These are phyloP conservation scores for Ptilorrhoa leucosticta DNA, from an alignment of 2,113 vertebrate species.

Conservation along the genomic window DNA sequence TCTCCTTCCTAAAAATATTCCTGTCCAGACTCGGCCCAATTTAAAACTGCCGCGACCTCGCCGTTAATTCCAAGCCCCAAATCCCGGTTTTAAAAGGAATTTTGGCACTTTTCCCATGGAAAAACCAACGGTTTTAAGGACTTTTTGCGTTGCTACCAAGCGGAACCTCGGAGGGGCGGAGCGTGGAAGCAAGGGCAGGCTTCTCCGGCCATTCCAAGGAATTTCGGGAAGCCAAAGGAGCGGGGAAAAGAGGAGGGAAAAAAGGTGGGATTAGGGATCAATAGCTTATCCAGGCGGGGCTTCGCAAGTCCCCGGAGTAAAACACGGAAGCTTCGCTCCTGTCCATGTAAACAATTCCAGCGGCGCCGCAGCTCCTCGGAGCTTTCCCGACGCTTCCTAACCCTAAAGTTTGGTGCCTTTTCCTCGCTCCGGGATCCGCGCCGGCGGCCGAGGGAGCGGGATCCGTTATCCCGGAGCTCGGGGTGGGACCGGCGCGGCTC, in stretches of 20 bases:
- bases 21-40: neutral
- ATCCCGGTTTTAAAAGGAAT: neutral
- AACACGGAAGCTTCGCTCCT: conserved; percentile 37
- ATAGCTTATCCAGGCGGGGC: conserved; percentile 33
- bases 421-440: neutral
- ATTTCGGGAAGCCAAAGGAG: neutral
- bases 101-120: neutral
- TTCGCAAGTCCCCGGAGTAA: neutral
- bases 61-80: neutral
- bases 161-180: neutral
- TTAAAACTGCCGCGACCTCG: conserved; percentile 54
- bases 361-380: neutral
- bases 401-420: neutral
- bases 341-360: conserved; percentile 61
- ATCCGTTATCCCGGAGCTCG: neutral
- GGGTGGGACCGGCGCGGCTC: neutral
- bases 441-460: neutral
- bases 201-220: neutral
- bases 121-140: neutral
- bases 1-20: neutral
- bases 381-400: neutral
- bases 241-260: neutral
- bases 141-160: neutral
- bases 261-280: neutral
- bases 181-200: neutral